These are phyloP conservation scores for Acanthurus leucopareius DNA, from an alignment of 2,797 vertebrate genomes.

Conservation along the genomic window DNA sequence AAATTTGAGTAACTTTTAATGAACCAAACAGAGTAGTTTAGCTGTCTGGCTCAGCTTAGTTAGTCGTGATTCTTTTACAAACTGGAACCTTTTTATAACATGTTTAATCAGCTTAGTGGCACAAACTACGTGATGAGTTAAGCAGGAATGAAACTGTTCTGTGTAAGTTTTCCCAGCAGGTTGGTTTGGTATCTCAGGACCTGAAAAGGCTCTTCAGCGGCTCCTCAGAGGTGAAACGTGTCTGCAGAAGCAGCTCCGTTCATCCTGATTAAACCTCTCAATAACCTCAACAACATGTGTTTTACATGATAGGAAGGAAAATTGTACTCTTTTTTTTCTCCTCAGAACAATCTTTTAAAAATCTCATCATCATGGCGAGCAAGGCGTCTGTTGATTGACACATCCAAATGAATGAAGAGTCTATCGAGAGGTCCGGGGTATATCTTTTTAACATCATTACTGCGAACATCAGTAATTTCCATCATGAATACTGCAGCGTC, in stretches of 20 bases:
- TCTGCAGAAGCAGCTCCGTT: constrained; percentile 23
- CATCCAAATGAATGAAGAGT: constrained; percentile 59
- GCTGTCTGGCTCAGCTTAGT: no score
- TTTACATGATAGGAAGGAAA: constrained; percentile 34
- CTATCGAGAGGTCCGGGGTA: constrained; percentile 56
- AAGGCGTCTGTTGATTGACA: constrained; percentile 70
- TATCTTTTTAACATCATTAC: constrained; percentile 79
- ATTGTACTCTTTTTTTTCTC: constrained; percentile 11
- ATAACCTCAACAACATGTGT: constrained; percentile 44
- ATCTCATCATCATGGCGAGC: constrained; percentile 24
- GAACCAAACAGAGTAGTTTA: no score
- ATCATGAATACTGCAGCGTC: constrained; percentile 72
- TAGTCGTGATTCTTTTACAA: no score
- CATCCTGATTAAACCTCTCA: constrained; percentile 50
- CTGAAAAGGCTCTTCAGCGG: not conserved
- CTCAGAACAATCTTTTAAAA: constrained; percentile 14
- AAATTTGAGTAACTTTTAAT: no score
- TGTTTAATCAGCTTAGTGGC: no score
- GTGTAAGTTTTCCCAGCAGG: not conserved
- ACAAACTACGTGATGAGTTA: no score
- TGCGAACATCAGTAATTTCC: constrained; percentile 79
- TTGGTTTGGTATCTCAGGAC: not conserved
- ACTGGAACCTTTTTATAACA: no score
- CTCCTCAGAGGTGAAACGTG: not conserved
- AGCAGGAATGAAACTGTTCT: no score